A percentile compares a stretch with the other conserved stretches of the same genome.
Conservation (phyloP, 2,113 vertebrate species). For the Ptychochromis oligacanthus region DNA sequence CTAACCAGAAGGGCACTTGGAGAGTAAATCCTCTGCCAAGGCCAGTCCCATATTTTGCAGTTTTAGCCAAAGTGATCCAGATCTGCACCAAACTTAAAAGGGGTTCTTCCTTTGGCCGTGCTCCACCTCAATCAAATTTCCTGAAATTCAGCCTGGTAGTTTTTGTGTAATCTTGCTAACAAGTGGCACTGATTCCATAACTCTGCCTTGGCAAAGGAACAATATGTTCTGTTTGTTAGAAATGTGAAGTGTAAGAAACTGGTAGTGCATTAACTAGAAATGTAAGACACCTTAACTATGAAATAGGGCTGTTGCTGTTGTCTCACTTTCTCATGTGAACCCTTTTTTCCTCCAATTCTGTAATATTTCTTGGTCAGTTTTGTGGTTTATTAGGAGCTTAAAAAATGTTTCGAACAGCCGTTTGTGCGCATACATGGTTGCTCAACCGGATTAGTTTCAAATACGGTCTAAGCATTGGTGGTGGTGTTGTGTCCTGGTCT, state of each 20-base stretch:
- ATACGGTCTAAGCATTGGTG: background rate
- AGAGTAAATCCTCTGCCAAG: background rate
- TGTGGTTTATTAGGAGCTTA: background rate
- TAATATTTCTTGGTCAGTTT: background rate
- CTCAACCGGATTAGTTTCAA: background rate
- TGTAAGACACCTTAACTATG: no score
- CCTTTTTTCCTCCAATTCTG: background rate
- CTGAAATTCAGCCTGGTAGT: background rate
- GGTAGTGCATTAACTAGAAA: no score
- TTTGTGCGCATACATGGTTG: fast-evolving
- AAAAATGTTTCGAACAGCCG: background rate
- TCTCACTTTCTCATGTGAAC: background rate
- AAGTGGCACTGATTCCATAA: no score
- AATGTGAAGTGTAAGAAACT: no score
- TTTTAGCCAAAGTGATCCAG: background rate
- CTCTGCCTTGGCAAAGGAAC: no score
- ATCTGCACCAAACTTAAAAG: background rate
- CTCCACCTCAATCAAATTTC: background rate
- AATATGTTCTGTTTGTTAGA: no score
- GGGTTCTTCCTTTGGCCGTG: background rate
- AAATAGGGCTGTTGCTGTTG: background rate
- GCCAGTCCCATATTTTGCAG: background rate
- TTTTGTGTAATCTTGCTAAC: background rate
- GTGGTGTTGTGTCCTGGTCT: background rate
- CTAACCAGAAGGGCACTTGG: background rate